phyloP scores from a whole-genome alignment of 2,113 vertebrate genomes.

The Hydrolagus affinis region DNA sequence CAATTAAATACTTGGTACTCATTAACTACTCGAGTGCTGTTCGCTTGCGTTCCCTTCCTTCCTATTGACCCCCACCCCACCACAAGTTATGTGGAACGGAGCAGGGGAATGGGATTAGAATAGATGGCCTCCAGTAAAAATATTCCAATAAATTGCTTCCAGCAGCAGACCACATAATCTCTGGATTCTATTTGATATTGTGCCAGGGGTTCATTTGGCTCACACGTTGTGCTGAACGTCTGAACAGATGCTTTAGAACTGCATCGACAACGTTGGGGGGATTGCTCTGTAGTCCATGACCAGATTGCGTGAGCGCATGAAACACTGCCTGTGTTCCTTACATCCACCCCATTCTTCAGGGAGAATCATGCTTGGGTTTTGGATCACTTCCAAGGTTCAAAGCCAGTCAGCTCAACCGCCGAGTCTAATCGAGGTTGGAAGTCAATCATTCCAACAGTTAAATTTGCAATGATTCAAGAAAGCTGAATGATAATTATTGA shows the following conservation, averaged over 20 bases:
- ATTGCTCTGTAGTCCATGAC: not conserved
- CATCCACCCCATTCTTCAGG: too few species aligned
- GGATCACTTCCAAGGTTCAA: not conserved
- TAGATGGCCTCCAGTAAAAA: too few species aligned
- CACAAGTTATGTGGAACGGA: too few species aligned
- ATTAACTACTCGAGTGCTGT: too few species aligned
- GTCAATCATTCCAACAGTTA: not conserved
- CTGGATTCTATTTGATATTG: not conserved
- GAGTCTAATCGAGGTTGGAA: not conserved
- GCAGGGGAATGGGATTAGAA: too few species aligned
- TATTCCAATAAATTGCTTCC: too few species aligned
- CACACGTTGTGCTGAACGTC: not conserved
- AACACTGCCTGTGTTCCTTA: not conserved
- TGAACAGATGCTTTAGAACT: not conserved
- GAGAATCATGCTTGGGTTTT: not conserved
- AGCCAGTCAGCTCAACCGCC: not conserved
- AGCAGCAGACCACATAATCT: too few species aligned
- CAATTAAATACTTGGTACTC: too few species aligned
- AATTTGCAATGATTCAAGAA: constrained; percentile 1
- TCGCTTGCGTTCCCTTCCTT: too few species aligned
- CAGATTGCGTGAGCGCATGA: not conserved
- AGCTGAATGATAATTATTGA: not conserved
- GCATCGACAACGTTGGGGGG: not conserved
- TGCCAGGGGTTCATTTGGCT: not conserved
- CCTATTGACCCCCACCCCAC: too few species aligned